A percentile compares a stretch with the other conserved stretches of the same genome.
Conservation (phyloP, 2,113 vertebrate species). For the Panthera tigris region DNA sequence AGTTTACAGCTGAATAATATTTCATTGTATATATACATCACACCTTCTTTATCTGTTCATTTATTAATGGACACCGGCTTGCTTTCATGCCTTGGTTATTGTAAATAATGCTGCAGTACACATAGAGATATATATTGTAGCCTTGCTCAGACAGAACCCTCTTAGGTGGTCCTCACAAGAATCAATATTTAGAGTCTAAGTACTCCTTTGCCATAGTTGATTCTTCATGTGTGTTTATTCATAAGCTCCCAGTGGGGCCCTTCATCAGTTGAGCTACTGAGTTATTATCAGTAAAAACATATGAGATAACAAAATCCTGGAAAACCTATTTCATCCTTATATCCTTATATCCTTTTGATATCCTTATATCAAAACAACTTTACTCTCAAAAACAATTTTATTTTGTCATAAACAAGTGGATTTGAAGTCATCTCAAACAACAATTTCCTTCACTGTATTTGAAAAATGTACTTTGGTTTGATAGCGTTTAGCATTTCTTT, state of each 20-base stretch:
- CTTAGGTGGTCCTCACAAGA: not conserved
- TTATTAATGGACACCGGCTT: not conserved
- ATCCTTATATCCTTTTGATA: not conserved
- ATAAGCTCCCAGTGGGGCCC: not conserved
- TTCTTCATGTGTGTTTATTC: not conserved
- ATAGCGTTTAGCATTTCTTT: not conserved
- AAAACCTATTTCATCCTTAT: not conserved
- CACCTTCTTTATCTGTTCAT: not conserved
- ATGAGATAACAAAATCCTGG: not conserved
- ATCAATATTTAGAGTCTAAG: not conserved
- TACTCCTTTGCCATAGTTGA: not conserved
- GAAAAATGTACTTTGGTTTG: not conserved
- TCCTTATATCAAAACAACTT: not conserved
- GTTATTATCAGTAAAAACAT: not conserved
- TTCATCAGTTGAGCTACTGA: not conserved
- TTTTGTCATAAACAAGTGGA: not conserved
- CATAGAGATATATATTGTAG: not conserved
- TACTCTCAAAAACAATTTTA: not conserved
- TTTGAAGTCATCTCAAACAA: not conserved
- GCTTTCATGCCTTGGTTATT: not conserved
- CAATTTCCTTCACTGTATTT: not conserved
- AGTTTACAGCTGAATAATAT: not conserved
- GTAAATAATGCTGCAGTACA: not conserved
- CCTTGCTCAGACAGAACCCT: not conserved
- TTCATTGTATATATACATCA: not conserved